Base-by-base conservation (phyloP, 2,797 vertebrate species). In the Telmatherina bonti region DNA sequence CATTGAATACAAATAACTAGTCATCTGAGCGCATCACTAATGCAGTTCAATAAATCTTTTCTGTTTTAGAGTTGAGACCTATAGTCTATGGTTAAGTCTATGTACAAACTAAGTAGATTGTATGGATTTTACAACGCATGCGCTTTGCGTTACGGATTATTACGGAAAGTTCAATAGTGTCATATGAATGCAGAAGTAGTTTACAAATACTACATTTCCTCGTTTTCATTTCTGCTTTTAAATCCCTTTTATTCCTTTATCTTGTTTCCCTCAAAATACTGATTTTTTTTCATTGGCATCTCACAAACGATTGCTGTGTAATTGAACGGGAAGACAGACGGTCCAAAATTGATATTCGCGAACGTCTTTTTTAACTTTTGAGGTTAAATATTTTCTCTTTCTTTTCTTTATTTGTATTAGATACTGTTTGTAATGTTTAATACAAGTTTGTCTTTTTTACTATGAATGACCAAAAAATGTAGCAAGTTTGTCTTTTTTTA, bases 11-110 rank as follows among this genome's bases (percentile, higher is more conserved):
- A 4, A 18, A 20, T 0, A 16, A 1, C 3, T 16, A 31, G 3
- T 35, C 2, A 13, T 29, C 0, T 1, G 7, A 3, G 63, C 5
- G 0, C 3, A 4, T 0, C 1, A 36, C 0, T 35, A 2, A 56
- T 10, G 15, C 0, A 15, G 0, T 0, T 26, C 16, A 22, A 36
- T 60, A 1, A 0, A 52, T 11, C 4, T 11, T 1, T 7, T 51
- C n/a, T n/a, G n/a, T n/a, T n/a, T n/a, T n/a, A n/a, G n/a, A n/a
- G n/a, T 0, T 13, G 33, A 33, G 3, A 31, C 3, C 7, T 3
- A 31, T 31, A 3, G 7, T 31, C 7, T 31, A 2, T 10, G 15
- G 12, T 15, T 38, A 38, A 13, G 4, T 60, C 8, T 0, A 7
- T 70, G 68, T 43, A 56, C 41, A 27, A 26, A 27, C 0, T 52